Percentiles rank a stretch among this genome's conserved stretches.
phyloP scores from a whole-genome alignment of 2,797 vertebrate genomes.

The Acrossocheilus wenchowensis region DNA sequence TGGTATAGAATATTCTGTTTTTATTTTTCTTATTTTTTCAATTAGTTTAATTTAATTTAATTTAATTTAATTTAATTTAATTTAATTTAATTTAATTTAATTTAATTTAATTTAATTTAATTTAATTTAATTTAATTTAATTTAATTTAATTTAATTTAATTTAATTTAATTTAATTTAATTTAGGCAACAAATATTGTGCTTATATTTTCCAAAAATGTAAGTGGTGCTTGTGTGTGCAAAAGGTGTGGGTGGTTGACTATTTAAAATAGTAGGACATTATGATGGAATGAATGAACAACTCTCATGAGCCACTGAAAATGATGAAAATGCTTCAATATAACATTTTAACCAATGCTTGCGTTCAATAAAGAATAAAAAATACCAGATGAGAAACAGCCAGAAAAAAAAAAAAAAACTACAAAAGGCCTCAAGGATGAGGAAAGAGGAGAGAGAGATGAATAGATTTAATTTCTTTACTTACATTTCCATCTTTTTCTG shows the following conservation, averaged over 20 bases:
- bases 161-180: not conserved
- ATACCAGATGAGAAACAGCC: slow-evolving; percentile 52
- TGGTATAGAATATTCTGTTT: slow-evolving; percentile 59
- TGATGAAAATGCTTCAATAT: not conserved
- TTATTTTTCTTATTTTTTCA: not conserved
- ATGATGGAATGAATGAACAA: not conserved
- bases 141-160: not conserved
- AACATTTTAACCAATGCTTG: not conserved
- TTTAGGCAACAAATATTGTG: not conserved
- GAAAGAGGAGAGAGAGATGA: slow-evolving; percentile 40
- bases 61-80: not conserved
- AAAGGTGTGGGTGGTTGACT: not conserved
- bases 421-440: not conserved
- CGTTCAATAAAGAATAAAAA: not conserved
- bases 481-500: slow-evolving; percentile 73
- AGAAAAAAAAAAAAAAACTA: not conserved
- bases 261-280: not conserved
- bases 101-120: not conserved
- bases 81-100: not conserved
- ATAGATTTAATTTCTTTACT: slow-evolving; percentile 61
- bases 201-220: not conserved
- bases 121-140: not conserved
- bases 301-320: not conserved
- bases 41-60: not conserved
- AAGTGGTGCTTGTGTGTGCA: not conserved